Evolutionary conservation across 2,888 invertebrate species (phyloP), one percentile per base, ranked within the genome.

Genomic region (Leucania comma): DNA sequence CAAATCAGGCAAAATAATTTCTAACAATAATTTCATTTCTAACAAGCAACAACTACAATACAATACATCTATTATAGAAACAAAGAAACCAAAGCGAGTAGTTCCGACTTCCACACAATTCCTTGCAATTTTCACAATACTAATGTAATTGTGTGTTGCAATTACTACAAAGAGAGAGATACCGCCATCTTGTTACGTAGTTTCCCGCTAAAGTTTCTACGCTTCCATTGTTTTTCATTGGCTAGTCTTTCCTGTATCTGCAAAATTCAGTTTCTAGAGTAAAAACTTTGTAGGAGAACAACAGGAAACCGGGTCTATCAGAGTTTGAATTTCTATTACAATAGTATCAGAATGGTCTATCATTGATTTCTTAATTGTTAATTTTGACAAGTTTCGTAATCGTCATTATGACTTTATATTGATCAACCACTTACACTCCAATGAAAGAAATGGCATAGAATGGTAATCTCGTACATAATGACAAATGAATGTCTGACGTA

Each of bases 111-210:
- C 20, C 46, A 66, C 12, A 48, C 35, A 66, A 66, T 50, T 66
- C 57, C 32, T 26, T 26, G 35, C 46, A 71, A 68, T 70, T 68
- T 68, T 24, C 46, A 72, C 72, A 26, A 35, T 20, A 58, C 26
- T n/a, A 22, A 14, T 48, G 35, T 17, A 50, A 72, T n/a, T n/a
- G n/a, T n/a, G n/a, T n/a, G n/a, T n/a, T n/a, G n/a, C n/a, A n/a
- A n/a, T n/a, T n/a, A n/a, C n/a, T n/a, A 60, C 48, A 69, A 69
- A 59, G 5, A 2, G 5, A 24, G 14, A 22, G 5, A 5, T 48
- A 17, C 42, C 1, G 1, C 17, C 42, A 42, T 48, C 59, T 72
- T 17, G 35, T 60, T 69, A 20, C 48, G 3, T 48, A 38, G 29
- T 38, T 71, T 59, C 29, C 22, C 12, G 35, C 22, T 12, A 56